A percentile compares a stretch with the other conserved stretches of the same genome.
Conservation (phyloP, 2,888 invertebrate species). For the Macrophya alboannulata region DNA sequence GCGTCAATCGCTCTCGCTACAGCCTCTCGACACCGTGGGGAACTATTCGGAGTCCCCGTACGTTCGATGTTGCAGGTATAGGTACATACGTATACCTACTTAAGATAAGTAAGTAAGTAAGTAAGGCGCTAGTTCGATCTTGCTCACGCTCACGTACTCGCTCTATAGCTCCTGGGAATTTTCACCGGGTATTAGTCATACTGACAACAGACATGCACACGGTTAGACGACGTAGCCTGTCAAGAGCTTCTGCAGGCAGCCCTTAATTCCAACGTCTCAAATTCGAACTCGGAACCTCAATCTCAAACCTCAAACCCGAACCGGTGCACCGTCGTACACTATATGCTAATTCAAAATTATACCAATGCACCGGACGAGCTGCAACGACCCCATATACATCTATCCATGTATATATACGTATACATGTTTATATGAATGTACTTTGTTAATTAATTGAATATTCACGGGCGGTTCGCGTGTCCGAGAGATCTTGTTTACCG, state of each 20-base stretch:
- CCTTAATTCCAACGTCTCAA: background rate
- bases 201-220: slow-evolving; percentile 36
- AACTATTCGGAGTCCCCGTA: background rate
- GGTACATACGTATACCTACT: no score
- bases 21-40: background rate
- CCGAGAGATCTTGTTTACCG: slow-evolving; percentile 59
- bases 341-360: slow-evolving; percentile 28
- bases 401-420: background rate
- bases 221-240: slow-evolving; percentile 17
- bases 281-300: background rate
- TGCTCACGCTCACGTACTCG: background rate
- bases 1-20: background rate
- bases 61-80: background rate
- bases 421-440: slow-evolving; percentile 49
- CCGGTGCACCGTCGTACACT: slow-evolving; percentile 12
- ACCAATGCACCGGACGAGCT: background rate
- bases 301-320: background rate
- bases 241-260: slow-evolving; percentile 13
- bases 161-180: slow-evolving; percentile 22
- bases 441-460: slow-evolving; percentile 70
- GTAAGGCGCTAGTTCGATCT: no score
- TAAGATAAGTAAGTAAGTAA: no score
- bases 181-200: slow-evolving; percentile 33
- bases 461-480: slow-evolving; percentile 61
- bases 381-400: background rate